Conservation (phyloP, 2,888 invertebrate species). For the Hoplodrina ambigua region DNA sequence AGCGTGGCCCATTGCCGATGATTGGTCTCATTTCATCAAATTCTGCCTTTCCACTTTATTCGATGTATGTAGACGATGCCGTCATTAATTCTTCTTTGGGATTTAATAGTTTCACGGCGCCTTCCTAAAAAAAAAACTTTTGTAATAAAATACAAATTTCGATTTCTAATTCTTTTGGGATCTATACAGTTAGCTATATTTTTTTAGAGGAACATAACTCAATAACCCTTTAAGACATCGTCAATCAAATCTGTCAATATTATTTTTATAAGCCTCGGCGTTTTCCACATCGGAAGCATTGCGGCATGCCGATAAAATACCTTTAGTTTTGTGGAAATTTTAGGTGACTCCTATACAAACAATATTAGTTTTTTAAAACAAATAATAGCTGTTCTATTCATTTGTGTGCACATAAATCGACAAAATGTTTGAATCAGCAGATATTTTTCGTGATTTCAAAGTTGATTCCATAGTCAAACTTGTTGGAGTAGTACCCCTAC, state of each 20-base stretch:
- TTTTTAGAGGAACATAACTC: slow-evolving; percentile 28
- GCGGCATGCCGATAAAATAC: slow-evolving; percentile 6
- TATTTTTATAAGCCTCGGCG: slow-evolving; percentile 35
- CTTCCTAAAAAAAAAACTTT: no score
- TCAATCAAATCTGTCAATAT: slow-evolving; percentile 50
- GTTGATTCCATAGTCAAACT: background rate
- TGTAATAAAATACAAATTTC: no score
- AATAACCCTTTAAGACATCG: slow-evolving; percentile 38
- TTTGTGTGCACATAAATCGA: background rate
- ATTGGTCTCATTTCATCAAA: slow-evolving; percentile 13
- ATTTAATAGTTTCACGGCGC: no score
- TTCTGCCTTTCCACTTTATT: slow-evolving; percentile 4
- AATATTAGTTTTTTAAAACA: background rate
- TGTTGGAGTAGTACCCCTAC: background rate
- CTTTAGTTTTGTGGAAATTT: slow-evolving; percentile 5
- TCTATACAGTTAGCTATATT: background rate
- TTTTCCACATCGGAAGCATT: slow-evolving; percentile 27
- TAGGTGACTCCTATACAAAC: background rate
- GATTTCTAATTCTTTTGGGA: background rate
- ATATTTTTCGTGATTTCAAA: background rate
- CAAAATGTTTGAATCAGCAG: background rate
- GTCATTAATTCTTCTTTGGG: background rate
- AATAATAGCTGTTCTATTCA: background rate
- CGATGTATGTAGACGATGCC: background rate
- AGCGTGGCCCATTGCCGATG: background rate